Percentiles rank a stretch among this genome's conserved stretches.
Conservation (phyloP, 2,797 vertebrate genomes). For the Pipistrellus nathusii region DNA sequence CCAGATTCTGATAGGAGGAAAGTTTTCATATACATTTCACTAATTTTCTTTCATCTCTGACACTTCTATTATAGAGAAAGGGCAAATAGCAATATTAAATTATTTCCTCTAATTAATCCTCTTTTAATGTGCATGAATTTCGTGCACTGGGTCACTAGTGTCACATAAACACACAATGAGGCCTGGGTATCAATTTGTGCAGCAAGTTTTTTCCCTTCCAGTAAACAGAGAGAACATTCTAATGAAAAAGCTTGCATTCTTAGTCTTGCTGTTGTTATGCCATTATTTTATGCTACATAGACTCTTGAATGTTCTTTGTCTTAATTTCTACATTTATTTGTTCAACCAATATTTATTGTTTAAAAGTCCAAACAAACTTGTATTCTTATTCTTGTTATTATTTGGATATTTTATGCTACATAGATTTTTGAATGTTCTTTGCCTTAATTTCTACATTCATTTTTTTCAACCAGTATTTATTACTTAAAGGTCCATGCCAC, state of each 20-base stretch:
- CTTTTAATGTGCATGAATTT: too few species aligned
- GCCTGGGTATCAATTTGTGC: not conserved
- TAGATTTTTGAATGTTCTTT: not conserved
- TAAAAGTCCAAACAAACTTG: not conserved
- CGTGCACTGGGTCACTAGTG: not conserved
- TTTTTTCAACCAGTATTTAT: constrained; percentile 25
- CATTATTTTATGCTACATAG: not conserved
- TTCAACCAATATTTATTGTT: not conserved
- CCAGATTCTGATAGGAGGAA: too few species aligned
- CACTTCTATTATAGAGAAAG: too few species aligned
- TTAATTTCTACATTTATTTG: constrained; percentile 29
- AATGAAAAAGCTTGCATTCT: not conserved
- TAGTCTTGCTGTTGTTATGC: not conserved
- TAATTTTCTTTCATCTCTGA: too few species aligned
- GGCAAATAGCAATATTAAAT: too few species aligned
- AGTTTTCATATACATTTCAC: too few species aligned
- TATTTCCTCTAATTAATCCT: too few species aligned
- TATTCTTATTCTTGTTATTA: constrained; percentile 21
- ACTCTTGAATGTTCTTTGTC: constrained; percentile 4
- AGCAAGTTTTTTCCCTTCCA: not conserved
- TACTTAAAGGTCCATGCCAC: not conserved
- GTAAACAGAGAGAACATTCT: not conserved
- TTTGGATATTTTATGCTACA: not conserved
- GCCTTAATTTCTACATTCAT: constrained; percentile 26
- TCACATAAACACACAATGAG: not conserved